Percentiles rank a stretch among this genome's conserved stretches.
Conservation (phyloP, 2,113 vertebrate species). For the Trematocara variabile region DNA sequence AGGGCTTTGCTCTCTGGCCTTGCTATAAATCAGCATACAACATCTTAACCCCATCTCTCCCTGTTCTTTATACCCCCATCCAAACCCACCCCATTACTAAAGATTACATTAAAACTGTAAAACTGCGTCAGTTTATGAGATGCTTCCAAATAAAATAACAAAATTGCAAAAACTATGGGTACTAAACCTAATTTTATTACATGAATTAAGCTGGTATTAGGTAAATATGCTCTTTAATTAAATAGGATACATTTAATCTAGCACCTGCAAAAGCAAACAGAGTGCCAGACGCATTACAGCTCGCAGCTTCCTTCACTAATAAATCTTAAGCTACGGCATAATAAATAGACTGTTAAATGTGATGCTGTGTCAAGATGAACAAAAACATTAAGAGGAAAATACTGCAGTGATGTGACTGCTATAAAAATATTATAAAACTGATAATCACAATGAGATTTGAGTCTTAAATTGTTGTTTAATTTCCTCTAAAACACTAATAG, state of each 20-base stretch:
- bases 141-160: neutral
- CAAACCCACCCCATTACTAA: neutral
- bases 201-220: neutral
- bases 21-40: slow-evolving; percentile 78
- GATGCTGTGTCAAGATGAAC: neutral
- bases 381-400: neutral
- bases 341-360: neutral
- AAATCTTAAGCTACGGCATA: neutral
- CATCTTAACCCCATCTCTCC: slow-evolving; percentile 33
- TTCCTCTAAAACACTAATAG: neutral
- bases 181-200: neutral
- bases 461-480: slow-evolving; percentile 22
- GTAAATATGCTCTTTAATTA: neutral
- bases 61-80: neutral
- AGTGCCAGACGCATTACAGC: neutral
- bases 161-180: neutral
- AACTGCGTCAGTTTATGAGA: neutral
- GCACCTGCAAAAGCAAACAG: neutral
- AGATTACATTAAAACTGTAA: slow-evolving; percentile 14
- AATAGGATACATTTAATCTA: neutral
- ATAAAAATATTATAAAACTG: neutral
- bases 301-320: neutral
- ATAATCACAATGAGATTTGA: neutral
- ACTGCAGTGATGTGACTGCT: neutral
- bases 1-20: slow-evolving; percentile 78